A percentile compares a stretch with the other conserved stretches of the same genome.
phyloP scores from a whole-genome alignment of 1,140 invertebrate species.

The Probaryconus sp. region DNA sequence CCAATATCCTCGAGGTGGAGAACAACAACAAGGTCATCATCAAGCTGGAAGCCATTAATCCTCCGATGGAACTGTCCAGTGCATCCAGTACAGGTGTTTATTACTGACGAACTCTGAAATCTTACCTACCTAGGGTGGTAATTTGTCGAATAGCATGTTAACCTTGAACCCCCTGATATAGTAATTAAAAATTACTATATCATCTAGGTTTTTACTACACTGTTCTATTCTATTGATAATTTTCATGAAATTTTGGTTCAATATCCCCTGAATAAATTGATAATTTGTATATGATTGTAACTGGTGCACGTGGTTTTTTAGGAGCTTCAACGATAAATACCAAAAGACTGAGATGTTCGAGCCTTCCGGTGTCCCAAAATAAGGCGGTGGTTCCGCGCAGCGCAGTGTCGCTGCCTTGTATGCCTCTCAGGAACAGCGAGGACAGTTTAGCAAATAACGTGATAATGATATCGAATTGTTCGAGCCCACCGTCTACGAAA shows the following conservation, averaged over 20 bases:
- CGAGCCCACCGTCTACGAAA: conserved; percentile 72
- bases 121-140: too few species aligned
- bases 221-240: too few species aligned
- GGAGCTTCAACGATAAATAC: conserved; percentile 57
- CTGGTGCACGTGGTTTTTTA: too few species aligned
- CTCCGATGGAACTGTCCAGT: conserved; percentile 60
- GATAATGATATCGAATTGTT: conserved; percentile 65
- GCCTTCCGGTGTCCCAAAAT: conserved; percentile 74
- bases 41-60: conserved; percentile 69
- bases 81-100: conserved; percentile 30
- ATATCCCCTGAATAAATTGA: too few species aligned
- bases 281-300: too few species aligned
- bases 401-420: conserved; percentile 75
- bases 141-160: too few species aligned
- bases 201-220: too few species aligned
- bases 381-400: conserved; percentile 74
- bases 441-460: conserved; percentile 66
- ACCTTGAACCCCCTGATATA: too few species aligned
- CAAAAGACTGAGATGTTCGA: conserved; percentile 75
- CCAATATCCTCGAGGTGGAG: conserved; percentile 70
- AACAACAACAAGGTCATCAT: conserved; percentile 75
- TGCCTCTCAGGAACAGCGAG: conserved; percentile 74
- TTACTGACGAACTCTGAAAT: neutral
- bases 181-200: too few species aligned
- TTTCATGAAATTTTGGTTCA: too few species aligned